Evolutionary conservation across 2,113 vertebrate species (phyloP), one percentile per base, ranked within the genome.

Genomic region (Ciconia boyciana): DNA sequence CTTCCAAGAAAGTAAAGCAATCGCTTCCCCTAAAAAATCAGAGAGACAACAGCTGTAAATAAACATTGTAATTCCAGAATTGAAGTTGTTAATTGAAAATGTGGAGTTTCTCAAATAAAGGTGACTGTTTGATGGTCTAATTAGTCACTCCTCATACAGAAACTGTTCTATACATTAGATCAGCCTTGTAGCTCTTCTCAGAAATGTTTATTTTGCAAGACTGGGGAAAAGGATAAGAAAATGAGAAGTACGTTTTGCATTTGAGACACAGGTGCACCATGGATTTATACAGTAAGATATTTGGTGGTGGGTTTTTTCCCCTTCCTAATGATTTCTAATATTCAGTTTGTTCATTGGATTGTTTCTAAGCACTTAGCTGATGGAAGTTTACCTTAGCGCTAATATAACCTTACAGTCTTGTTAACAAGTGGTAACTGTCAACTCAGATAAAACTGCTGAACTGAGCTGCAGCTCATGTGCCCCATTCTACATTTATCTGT

Each of bases 261-360:
- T 39, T 81, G 41, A 87, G n/a, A 62, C 34, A 57, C 9, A 64
- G 25, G 7, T 28, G 49, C 11, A 28, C 16, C 22, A 13, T 36
- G 32, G 32, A 39, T 69, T 91, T 51, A 49, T 7, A 55, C 20
- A 70, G 28, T 31, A 64, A 60, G 16, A 41, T 64, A 69, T 13
- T 8, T 52, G 10, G 8, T 54, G 6, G 2, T 7, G 1, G 8
- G 14, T 61, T 69, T 60, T 54, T 28, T 3, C 2, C 21, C 3
- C 2, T 49, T 83, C 18, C 32, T 28, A 70, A 39, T 6, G 5
- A 91, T 46, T 89, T 72, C 16, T 48, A 64, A 57, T 48, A 55
- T 46, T 66, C 21, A 46, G 2, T 77, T 91, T 78, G 26, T 58
- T 80, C 31, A 51, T 0, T 43, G 49, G 11, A 72, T 51, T 60